phyloP scores from a whole-genome alignment of 2,888 invertebrate species.

The Malachius bipustulatus region DNA sequence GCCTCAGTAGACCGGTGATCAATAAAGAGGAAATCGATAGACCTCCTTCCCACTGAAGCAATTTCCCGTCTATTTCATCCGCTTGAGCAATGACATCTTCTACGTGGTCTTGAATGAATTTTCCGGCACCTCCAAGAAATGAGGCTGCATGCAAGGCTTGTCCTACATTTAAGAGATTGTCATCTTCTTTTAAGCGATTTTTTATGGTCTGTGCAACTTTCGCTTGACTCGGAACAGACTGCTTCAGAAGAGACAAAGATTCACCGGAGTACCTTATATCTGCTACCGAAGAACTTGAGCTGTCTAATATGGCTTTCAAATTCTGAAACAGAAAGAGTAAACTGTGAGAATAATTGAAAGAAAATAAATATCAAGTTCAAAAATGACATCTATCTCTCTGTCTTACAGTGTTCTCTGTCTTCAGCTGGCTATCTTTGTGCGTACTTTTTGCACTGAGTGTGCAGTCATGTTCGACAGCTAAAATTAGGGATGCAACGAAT shows the following conservation, averaged over 20 bases:
- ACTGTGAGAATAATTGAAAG: conserved; percentile 5
- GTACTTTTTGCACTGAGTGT: too few species aligned
- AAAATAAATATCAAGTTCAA: too few species aligned
- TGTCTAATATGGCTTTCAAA: conserved; percentile 48
- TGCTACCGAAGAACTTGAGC: conserved; percentile 50
- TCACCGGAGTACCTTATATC: conserved; percentile 67
- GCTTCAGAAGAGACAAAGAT: conserved; percentile 55
- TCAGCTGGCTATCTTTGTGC: too few species aligned
- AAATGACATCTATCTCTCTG: too few species aligned
- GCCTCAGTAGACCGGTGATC: conserved; percentile 40
- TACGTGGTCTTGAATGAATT: conserved; percentile 59
- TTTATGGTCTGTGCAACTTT: conserved; percentile 63
- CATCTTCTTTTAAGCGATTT: conserved; percentile 73
- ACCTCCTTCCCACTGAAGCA: conserved; percentile 86
- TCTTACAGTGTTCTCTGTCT: too few species aligned
- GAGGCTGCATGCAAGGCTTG: conserved; percentile 76
- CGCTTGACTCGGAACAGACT: conserved; percentile 48
- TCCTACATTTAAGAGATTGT: conserved; percentile 60
- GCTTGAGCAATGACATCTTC: conserved; percentile 92
- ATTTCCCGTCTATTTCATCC: conserved; percentile 80
- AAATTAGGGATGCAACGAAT: too few species aligned
- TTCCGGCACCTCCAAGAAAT: conserved; percentile 52
- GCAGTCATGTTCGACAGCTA: too few species aligned
- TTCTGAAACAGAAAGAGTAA: conserved; percentile 28
- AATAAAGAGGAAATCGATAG: conserved; percentile 62